Evolutionary conservation across 2,888 invertebrate species (phyloP), one percentile per base, ranked within the genome.

Genomic region (Endomychus coccineus): DNA sequence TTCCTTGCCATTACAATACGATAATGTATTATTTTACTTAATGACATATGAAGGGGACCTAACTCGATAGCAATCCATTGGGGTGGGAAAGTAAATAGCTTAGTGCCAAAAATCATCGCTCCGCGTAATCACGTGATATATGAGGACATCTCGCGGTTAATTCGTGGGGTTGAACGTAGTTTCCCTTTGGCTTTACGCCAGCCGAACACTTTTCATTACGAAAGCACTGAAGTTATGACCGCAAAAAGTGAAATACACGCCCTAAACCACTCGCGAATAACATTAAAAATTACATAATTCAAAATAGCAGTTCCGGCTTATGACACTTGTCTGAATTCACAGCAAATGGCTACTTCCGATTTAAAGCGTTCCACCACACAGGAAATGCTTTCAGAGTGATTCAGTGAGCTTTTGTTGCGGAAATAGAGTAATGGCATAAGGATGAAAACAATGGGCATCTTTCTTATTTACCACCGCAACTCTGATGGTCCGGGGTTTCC

Each of bases 231-330:
- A 41, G 45, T 42, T 42, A 46, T 42, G 41, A 42, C 39, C 45
- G 32, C 43, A 44, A 46, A 46, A 51, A 44, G 32, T 40, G 40
- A 43, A 43, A 46, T 52, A 50, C 52, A 48, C 50, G 46, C 52
- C 50, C 48, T 35, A 44, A 46, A 43, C 49, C 49, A 46, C 47
- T 43, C 48, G 43, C 45, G 49, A 45, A 44, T 42, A 42, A 54
- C 55, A 59, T 61, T 59, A 61, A 61, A 60, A 60, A 58, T 58
- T 57, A 56, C 58, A 64, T 64, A 62, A 61, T 59, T 64, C 63
- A 64, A 64, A 63, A 60, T 54, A 52, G 46, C 49, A 40, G 49
- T 59, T 64, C 63, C 62, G 59, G 52, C 48, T 46, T 49, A 41
- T 60, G 63, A 63, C 62, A 61, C 56, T 59, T 58, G 61, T 61